Percentiles rank a stretch among this genome's conserved stretches.
These are phyloP conservation scores for Megalonaias nervosa DNA, from an alignment of 1,140 invertebrate species.

Conservation along the genomic window DNA sequence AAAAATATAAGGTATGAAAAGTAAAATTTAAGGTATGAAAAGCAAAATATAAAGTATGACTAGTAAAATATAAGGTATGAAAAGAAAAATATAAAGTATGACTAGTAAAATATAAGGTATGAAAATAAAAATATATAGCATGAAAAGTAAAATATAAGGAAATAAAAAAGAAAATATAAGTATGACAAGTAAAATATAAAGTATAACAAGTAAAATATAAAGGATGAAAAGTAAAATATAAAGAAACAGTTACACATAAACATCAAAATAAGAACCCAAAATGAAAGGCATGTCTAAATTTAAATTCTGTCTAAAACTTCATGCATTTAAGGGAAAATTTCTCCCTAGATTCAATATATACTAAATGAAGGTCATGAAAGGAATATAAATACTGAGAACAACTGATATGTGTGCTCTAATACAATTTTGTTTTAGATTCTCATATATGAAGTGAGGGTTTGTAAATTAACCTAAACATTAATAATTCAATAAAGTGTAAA, in stretches of 20 bases:
- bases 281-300: too few species aligned
- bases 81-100: not conserved
- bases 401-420: too few species aligned
- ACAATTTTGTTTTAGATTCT: too few species aligned
- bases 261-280: too few species aligned
- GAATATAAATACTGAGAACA: too few species aligned
- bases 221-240: not conserved
- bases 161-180: constrained; percentile 7
- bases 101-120: not conserved
- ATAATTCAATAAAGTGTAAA: too few species aligned
- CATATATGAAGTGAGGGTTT: too few species aligned
- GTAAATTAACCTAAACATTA: too few species aligned
- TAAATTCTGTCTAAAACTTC: too few species aligned
- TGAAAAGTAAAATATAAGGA: not conserved
- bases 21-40: not conserved
- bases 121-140: not conserved
- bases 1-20: constrained; percentile 22
- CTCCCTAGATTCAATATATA: too few species aligned
- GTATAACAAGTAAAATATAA: not conserved
- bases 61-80: not conserved
- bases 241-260: not conserved
- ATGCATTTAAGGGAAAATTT: too few species aligned
- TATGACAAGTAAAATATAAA: not conserved
- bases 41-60: not conserved
- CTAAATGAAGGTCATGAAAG: too few species aligned